phyloP scores from a whole-genome alignment of 2,113 vertebrate species.

The Egretta garzetta region DNA sequence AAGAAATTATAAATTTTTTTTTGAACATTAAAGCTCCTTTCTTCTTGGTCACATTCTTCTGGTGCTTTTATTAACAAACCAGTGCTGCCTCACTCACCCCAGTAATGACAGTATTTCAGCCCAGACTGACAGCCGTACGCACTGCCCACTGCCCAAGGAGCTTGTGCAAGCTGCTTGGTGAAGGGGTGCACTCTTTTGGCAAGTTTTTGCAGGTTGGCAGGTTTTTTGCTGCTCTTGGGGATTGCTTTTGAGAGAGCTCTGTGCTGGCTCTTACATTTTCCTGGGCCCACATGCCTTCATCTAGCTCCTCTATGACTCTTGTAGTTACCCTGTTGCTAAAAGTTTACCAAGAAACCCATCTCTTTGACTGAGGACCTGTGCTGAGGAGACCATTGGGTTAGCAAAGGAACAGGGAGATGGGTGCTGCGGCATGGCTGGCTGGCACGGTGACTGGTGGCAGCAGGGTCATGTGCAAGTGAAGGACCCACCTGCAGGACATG shows the following conservation, averaged over 20 bases:
- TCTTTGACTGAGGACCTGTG: not conserved
- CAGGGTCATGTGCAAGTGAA: not conserved
- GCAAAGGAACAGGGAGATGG: not conserved
- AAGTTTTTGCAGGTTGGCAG: not conserved
- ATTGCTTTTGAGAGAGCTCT: not conserved
- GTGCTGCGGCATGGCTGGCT: rapidly evolving
- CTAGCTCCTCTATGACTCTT: not conserved
- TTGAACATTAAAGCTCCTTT: not conserved
- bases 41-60: not conserved
- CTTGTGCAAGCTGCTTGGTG: not conserved
- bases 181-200: not conserved
- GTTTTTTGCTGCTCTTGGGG: not conserved
- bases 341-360: not conserved
- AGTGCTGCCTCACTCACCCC: not conserved
- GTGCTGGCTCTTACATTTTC: not conserved
- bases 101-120: not conserved
- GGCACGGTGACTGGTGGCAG: not conserved
- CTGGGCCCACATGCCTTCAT: not conserved
- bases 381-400: not conserved
- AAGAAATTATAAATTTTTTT: not conserved
- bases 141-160: not conserved
- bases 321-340: not conserved
- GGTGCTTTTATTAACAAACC: not conserved
- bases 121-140: not conserved
- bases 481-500: not conserved